Evolutionary conservation across 2,797 vertebrate species (phyloP).

Genomic region (Sebastes flavidus): DNA sequence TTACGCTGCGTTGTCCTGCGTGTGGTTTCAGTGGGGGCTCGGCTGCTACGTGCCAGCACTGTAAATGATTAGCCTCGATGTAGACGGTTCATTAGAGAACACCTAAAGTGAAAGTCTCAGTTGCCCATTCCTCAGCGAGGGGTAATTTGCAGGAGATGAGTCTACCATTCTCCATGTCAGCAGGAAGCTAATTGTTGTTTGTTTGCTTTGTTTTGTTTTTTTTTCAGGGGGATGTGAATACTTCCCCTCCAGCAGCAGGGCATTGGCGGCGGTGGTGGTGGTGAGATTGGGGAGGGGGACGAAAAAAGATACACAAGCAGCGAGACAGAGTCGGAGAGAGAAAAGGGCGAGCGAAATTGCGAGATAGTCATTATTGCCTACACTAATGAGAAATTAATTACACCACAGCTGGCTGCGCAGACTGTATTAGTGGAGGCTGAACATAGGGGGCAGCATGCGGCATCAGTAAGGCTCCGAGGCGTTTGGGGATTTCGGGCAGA

Average conservation of each 20-base stretch:
- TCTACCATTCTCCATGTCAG: constrained; percentile 64
- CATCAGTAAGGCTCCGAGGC: not conserved
- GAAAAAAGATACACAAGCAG: constrained; percentile 3
- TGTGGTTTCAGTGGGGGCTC: not conserved
- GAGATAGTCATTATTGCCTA: constrained; percentile 63
- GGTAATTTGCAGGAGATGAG: constrained; percentile 70
- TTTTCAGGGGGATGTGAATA: constrained; percentile 30
- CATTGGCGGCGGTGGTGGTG: not conserved
- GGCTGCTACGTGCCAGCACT: not conserved
- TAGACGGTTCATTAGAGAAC: constrained; percentile 56
- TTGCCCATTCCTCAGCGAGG: constrained; percentile 53
- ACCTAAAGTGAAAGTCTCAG: constrained; percentile 50
- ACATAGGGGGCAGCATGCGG: constrained; percentile 62
- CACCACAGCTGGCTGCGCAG: constrained; percentile 61
- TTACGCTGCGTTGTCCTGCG: not conserved
- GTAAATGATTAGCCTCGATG: constrained; percentile 42
- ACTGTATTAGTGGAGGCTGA: constrained; percentile 51
- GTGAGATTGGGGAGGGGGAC: not conserved
- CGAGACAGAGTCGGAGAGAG: not conserved
- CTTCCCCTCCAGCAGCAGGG: constrained; percentile 48
- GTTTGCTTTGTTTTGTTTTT: constrained; percentile 56
- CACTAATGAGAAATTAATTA: constrained; percentile 79
- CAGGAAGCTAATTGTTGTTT: constrained; percentile 79
- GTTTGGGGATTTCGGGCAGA: not conserved
- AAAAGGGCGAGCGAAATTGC: constrained; percentile 41